phyloP scores from a whole-genome alignment of 2,797 vertebrate species.

The Chromis chromis region DNA sequence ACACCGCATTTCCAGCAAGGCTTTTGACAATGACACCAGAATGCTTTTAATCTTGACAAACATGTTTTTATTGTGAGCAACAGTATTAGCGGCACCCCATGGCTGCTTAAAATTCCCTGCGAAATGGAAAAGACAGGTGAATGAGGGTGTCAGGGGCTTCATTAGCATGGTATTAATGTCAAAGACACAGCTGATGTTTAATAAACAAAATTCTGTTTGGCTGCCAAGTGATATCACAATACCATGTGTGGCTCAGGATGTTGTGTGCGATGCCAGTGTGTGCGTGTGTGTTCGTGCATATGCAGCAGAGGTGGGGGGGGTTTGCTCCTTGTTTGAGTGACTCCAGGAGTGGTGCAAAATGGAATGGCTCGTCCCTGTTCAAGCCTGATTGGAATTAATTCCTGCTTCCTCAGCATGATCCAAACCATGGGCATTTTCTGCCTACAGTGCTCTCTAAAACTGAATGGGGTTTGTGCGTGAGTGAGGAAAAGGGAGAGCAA shows the following conservation, averaged over 20 bases:
- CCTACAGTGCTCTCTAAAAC: conserved; percentile 69
- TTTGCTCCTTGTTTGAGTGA: conserved; percentile 58
- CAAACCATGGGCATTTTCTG: conserved; percentile 66
- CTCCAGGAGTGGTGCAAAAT: conserved; percentile 74
- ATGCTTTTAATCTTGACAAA: conserved; percentile 63
- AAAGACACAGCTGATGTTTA: conserved; percentile 51
- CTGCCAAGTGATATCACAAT: conserved; percentile 52
- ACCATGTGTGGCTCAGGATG: conserved; percentile 10
- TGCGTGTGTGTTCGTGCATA: conserved; percentile 36
- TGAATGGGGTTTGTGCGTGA: conserved; percentile 38
- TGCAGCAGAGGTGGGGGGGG: conserved; percentile 25
- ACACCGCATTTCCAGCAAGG: conserved; percentile 13
- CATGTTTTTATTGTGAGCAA: conserved; percentile 50
- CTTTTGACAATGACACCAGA: conserved; percentile 58
- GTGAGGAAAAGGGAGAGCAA: not conserved
- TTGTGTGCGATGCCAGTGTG: conserved; percentile 15
- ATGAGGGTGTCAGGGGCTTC: conserved; percentile 58
- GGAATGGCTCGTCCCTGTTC: conserved; percentile 70
- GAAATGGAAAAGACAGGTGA: conserved; percentile 65
- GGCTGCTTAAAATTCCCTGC: conserved; percentile 45
- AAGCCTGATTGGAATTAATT: conserved; percentile 86
- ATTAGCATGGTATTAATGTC: conserved; percentile 73
- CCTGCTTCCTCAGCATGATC: conserved; percentile 83
- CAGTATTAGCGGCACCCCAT: conserved; percentile 32
- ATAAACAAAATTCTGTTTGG: conserved; percentile 55